A percentile compares a stretch with the other conserved stretches of the same genome.
Evolutionary conservation across 2,888 invertebrate genomes (phyloP).

Genomic region (Amitus sp.): DNA sequence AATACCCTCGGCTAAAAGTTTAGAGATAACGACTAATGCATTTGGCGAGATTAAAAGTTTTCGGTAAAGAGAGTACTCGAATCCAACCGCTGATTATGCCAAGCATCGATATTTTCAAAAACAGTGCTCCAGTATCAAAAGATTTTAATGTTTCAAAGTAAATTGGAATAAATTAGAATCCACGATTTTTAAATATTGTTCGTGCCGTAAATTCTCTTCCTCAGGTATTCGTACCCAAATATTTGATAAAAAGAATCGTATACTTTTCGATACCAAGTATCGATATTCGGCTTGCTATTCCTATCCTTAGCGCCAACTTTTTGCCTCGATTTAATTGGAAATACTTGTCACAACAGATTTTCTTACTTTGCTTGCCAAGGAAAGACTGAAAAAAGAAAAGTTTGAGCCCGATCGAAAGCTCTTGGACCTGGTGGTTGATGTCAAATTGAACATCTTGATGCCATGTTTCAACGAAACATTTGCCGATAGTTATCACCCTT

Average conservation of each 20-base stretch:
- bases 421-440: conserved; percentile 46
- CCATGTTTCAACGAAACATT: conserved; percentile 27
- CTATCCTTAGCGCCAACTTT: conserved; percentile 13
- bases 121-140: too few relatives aligned
- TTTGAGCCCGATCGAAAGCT: conserved; percentile 42
- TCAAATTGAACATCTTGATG: conserved; percentile 33
- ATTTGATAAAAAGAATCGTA: too few relatives aligned
- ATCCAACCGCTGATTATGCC: too few relatives aligned
- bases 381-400: conserved; percentile 33
- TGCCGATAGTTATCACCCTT: conserved; percentile 21
- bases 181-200: too few relatives aligned
- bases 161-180: too few relatives aligned
- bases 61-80: too few relatives aligned
- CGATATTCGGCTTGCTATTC: conserved; percentile 1
- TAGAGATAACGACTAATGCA: not conserved
- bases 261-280: too few relatives aligned
- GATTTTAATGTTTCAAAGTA: too few relatives aligned
- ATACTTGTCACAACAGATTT: conserved; percentile 34
- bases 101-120: too few relatives aligned
- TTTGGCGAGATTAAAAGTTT: not conserved
- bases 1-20: not conserved
- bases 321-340: conserved; percentile 29
- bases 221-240: too few relatives aligned
- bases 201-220: too few relatives aligned
- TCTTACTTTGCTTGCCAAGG: conserved; percentile 23